These are phyloP conservation scores for Ametastegia equiseti DNA, from an alignment of 2,888 invertebrate species.

Conservation along the genomic window DNA sequence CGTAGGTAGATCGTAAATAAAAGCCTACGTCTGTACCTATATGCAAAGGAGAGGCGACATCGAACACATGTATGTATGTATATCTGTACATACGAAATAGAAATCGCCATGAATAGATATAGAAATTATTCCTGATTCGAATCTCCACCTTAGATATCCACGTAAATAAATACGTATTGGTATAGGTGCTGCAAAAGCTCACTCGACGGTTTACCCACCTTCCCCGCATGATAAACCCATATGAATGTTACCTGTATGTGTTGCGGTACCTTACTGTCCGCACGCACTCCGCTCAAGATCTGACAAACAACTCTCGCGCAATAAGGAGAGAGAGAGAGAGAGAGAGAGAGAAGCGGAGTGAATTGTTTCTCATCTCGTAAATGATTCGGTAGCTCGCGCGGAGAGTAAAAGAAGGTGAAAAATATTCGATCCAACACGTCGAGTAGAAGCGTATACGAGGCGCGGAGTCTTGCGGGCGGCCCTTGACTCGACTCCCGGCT, in stretches of 20 bases:
- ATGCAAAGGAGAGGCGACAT: background rate
- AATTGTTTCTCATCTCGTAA: background rate
- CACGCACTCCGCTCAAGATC: background rate
- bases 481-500: slow-evolving; percentile 47
- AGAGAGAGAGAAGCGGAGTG: background rate
- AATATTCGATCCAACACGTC: background rate
- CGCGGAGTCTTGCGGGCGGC: background rate
- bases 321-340: background rate
- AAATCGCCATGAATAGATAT: background rate
- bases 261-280: too few relatives aligned
- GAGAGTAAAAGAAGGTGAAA: slow-evolving; percentile 17
- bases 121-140: slow-evolving; percentile 11
- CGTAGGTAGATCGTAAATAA: slow-evolving; percentile 9
- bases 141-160: background rate
- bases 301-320: background rate
- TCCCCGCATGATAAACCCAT: background rate
- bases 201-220: background rate
- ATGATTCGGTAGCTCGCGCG: background rate
- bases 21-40: background rate
- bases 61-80: background rate
- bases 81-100: background rate
- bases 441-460: background rate
- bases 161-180: too few relatives aligned
- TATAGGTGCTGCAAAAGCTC: background rate
- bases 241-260: too few relatives aligned